Evolutionary conservation across 2,888 invertebrate species (phyloP), one percentile per base, ranked within the genome.

Genomic region (Clostera curtula): DNA sequence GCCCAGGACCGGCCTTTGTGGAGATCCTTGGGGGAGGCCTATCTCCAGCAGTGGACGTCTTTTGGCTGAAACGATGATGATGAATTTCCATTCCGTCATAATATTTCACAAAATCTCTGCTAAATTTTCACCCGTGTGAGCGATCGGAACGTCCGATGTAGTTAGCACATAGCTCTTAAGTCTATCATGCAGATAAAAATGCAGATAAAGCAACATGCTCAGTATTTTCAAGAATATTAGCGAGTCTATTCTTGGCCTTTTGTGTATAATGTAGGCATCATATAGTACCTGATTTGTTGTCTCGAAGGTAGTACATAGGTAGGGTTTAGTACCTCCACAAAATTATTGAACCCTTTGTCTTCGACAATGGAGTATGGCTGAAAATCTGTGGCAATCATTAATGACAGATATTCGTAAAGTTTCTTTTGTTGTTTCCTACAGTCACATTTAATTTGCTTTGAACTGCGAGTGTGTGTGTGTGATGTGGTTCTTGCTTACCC

Each of bases 311-410:
- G 14, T 12, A 6, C 3, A 10, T 29, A 29, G 12, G 2, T 20
- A 12, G 29, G 29, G 7, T 29, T 29, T 5, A 29, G 21, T 5
- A 11, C 25, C 12, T 15, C 16, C 8, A 25, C 16, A 1, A 29
- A 17, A 20, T 15, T 29, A 2, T 7, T 15, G 17, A 29, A 29
- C 4, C 29, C 29, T 7, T n/a, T 29, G 13, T 29, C 29, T 25
- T 25, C 25, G n/a, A 29, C 25, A n/a, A 29, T 29, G 3, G 29
- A 29, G n/a, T 9, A 24, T 2, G 25, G 29, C 13, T 29, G 29
- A n/a, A 20, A 29, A 10, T 29, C 29, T 4, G 17, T 21, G 5
- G 24, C 29, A 6, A 29, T 25, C 29, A 25, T 29, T 6, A 17
- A 12, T 1, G 27, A 13, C 5, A 22, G 13, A 22, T 22, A 22